Evolutionary conservation across 2,113 vertebrate genomes (phyloP).

Genomic region (Lophochroa leadbeateri): DNA sequence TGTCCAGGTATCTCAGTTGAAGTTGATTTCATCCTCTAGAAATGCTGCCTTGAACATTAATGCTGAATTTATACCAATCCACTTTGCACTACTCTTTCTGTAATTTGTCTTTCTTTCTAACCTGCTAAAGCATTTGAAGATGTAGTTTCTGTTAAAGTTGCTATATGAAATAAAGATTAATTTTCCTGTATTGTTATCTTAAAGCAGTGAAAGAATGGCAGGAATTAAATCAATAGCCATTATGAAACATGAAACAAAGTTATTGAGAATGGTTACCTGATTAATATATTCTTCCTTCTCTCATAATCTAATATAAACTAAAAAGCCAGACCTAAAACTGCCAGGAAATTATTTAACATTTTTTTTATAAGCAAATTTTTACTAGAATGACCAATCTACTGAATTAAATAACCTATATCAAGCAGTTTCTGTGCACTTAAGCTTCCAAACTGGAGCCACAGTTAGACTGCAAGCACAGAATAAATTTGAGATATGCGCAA

Average conservation of each 20-base stretch:
- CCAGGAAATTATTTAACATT: constrained; percentile 11
- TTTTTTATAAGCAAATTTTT: constrained; percentile 2
- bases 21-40: neutral
- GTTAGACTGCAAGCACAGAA: neutral
- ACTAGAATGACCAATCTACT: neutral
- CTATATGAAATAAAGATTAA: neutral
- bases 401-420: neutral
- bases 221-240: neutral
- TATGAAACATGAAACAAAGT: constrained; percentile 18
- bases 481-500: neutral
- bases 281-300: neutral
- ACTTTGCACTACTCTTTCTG: neutral
- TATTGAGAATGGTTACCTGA: neutral
- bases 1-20: neutral
- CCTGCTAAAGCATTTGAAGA: neutral
- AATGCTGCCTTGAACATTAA: neutral
- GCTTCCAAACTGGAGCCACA: neutral
- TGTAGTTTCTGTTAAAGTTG: neutral
- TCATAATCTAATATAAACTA: neutral
- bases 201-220: neutral
- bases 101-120: neutral
- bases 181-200: neutral
- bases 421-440: neutral
- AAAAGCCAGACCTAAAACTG: neutral
- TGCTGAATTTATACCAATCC: neutral